phyloP scores from a whole-genome alignment of 2,797 vertebrate species.

The Aeoliscus strigatus region DNA sequence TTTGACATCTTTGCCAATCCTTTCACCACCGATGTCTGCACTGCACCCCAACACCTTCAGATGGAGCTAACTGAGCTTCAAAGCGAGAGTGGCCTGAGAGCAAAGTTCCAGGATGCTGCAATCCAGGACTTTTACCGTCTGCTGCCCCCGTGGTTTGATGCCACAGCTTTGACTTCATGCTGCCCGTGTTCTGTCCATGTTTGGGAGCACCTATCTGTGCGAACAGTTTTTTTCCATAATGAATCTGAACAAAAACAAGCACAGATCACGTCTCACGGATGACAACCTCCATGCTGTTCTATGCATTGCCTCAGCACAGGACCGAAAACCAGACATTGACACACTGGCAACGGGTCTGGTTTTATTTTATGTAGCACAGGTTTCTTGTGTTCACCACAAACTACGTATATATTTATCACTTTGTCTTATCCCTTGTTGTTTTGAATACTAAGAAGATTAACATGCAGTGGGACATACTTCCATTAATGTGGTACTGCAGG shows the following conservation, averaged over 20 bases:
- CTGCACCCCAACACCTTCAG: slow-evolving; percentile 11
- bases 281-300: slow-evolving; percentile 13
- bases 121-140: slow-evolving; percentile 14
- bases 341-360: slow-evolving; percentile 1
- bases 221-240: slow-evolving; percentile 15
- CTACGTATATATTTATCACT: too few species aligned
- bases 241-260: slow-evolving; percentile 24
- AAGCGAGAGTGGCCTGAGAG: slow-evolving; percentile 8
- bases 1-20: slow-evolving; percentile 23
- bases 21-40: slow-evolving; percentile 9
- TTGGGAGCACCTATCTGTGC: slow-evolving; percentile 27
- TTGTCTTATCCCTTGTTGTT: too few species aligned
- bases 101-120: slow-evolving; percentile 10
- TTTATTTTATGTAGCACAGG: too few species aligned
- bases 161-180: slow-evolving; percentile 23
- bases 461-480: too few species aligned
- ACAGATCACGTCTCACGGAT: slow-evolving; percentile 17
- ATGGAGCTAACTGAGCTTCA: slow-evolving; percentile 29
- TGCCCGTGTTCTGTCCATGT: slow-evolving; percentile 18
- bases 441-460: too few species aligned
- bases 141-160: slow-evolving; percentile 14
- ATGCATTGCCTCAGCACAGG: slow-evolving; percentile 6
- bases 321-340: slow-evolving; percentile 21
- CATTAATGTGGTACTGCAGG: too few species aligned
- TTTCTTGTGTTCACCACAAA: too few species aligned